A percentile compares a stretch with the other conserved stretches of the same genome.
Evolutionary conservation across 2,113 vertebrate species (phyloP).

Genomic region (Oryzias curvinotus): DNA sequence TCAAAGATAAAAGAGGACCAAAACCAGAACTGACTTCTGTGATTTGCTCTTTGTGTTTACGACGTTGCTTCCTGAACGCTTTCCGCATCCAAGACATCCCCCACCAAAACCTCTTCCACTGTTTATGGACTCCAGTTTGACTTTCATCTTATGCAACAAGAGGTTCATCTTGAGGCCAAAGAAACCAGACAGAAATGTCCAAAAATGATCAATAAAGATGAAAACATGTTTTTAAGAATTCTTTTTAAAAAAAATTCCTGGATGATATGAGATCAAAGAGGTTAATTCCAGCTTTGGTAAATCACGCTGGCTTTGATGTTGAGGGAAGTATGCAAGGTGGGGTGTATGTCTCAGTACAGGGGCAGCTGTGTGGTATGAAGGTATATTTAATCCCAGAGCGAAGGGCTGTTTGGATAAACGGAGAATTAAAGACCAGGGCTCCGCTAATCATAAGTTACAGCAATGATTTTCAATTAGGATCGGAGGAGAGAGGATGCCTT

Average conservation of each 20-base stretch:
- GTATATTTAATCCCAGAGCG: conserved; percentile 53
- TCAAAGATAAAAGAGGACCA: conserved; percentile 7
- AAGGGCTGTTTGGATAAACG: conserved; percentile 37
- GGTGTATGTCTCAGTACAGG: conserved; percentile 61
- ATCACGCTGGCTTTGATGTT: conserved; percentile 62
- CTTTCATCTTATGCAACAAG: conserved; percentile 39
- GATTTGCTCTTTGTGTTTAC: conserved; percentile 46
- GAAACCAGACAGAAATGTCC: background rate
- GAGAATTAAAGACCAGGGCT: conserved; percentile 56
- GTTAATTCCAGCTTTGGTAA: conserved; percentile 47
- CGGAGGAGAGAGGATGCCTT: conserved; percentile 44
- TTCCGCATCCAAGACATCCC: conserved; percentile 32
- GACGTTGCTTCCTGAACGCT: conserved; percentile 41
- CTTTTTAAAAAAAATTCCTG: background rate
- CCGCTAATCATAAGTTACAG: conserved; percentile 52
- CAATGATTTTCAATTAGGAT: conserved; percentile 55
- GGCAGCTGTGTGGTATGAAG: conserved; percentile 35
- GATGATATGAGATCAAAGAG: conserved; percentile 1
- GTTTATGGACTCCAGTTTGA: conserved; percentile 52
- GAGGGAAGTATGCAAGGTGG: conserved; percentile 57
- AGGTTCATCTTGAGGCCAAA: conserved; percentile 29
- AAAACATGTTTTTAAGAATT: background rate
- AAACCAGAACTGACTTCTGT: conserved; percentile 11
- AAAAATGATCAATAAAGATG: conserved; percentile 3
- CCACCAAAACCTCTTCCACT: conserved; percentile 7